These are phyloP conservation scores for Meiosimyza platycephala DNA, from an alignment of 2,888 invertebrate genomes.

Conservation along the genomic window DNA sequence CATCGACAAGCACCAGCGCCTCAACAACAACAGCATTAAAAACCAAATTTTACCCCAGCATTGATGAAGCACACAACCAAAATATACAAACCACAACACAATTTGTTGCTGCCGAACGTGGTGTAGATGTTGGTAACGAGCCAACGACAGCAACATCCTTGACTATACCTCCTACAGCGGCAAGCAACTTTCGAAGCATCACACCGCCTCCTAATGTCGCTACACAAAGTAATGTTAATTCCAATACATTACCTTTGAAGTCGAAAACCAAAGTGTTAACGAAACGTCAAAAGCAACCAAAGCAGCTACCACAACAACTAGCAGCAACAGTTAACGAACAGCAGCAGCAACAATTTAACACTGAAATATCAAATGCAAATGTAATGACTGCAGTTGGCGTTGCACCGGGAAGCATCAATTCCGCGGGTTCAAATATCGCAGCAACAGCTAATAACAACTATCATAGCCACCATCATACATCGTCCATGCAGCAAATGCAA, in stretches of 20 bases:
- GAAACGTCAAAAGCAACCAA: conserved; percentile 64
- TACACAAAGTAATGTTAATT: conserved; percentile 9
- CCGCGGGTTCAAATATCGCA: conserved; percentile 44
- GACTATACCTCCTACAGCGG: conserved; percentile 10
- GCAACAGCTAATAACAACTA: conserved; percentile 50
- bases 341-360: conserved; percentile 37
- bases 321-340: conserved; percentile 21
- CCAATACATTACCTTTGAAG: conserved; percentile 58
- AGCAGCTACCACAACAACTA: conserved; percentile 52
- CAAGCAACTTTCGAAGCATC: conserved; percentile 24
- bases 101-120: conserved; percentile 53
- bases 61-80: conserved; percentile 47
- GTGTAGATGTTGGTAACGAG: conserved; percentile 60
- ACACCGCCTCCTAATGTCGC: conserved; percentile 23
- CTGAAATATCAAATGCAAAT: conserved; percentile 43
- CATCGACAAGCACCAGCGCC: conserved; percentile 30
- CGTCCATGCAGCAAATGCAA: conserved; percentile 34
- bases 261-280: conserved; percentile 52
- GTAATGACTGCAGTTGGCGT: conserved; percentile 56
- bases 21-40: conserved; percentile 23
- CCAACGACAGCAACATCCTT: conserved; percentile 47
- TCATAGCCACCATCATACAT: conserved; percentile 22
- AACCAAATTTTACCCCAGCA: conserved; percentile 57
- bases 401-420: conserved; percentile 48
- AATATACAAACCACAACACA: conserved; percentile 2